Base-by-base conservation (phyloP, 1,140 invertebrate genomes). In the Nebria ingens region DNA sequence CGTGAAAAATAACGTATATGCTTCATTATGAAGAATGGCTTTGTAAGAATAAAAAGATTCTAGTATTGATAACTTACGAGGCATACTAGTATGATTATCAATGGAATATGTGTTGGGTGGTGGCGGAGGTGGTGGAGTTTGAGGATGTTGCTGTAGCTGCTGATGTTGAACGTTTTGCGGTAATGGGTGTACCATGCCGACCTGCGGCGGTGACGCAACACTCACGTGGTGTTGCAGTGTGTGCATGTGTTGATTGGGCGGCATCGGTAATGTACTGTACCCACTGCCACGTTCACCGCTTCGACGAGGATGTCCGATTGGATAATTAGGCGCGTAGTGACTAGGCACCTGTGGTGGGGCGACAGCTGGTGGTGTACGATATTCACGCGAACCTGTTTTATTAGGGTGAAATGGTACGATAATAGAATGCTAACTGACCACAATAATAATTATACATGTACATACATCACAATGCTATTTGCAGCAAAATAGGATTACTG, bases 301-400 rank as follows among this genome's bases (percentile, higher is more conserved):
- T 63, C 67, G 68, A 62, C 84, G 74, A 1, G 84, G 83, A 76
- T 89, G 86, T 0, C 86, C 87, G 54, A 91, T 73, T 2, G 92
- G 91, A 76, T 93, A 95, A 74, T 94, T 95, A 4, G 92, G 91
- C 12, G 91, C 91, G 73, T 96, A 96, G 72, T 95, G 92, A 65
- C 88, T 91, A 2, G 93, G 93, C 52, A 97, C 87, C 73, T 91
- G 89, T 12, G 93, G 93, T 6, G 95, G 95, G 21, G 93, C 92
- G 13, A 98, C 92, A 34, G 91, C 91, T 9, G 93, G 93, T 13
- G 91, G 90, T 19, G 93, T 93, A 59, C 93, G 80, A 73, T 97
- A 97, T 65, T 93, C 91, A 45, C 89, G 79, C 1, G 85, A 89
- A 50, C 77, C 79, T 70, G 84, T 82, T 54, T 17, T n/a, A n/a